phyloP scores from a whole-genome alignment of 2,797 vertebrate genomes.

The Argentina silus region DNA sequence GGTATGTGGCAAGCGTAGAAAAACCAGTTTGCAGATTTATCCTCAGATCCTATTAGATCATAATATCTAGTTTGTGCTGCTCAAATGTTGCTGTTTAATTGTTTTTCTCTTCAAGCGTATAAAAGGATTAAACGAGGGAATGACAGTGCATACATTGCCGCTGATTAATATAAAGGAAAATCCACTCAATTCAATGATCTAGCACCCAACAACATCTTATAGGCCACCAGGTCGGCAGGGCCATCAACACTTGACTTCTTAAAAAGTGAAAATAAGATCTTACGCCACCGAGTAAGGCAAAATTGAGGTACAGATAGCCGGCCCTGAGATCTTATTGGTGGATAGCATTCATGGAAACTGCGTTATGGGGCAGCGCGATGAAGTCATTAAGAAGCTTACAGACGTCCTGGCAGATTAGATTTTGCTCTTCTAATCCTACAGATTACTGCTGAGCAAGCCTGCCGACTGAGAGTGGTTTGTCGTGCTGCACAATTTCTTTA shows the following conservation, averaged over 20 bases:
- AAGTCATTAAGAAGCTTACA: constrained; percentile 85
- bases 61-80: not conserved
- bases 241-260: constrained; percentile 4
- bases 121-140: not conserved
- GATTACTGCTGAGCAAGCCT: constrained; percentile 76
- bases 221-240: not conserved
- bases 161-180: constrained; percentile 14
- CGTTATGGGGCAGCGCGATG: constrained; percentile 67
- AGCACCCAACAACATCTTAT: not conserved
- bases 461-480: constrained; percentile 64
- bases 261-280: constrained; percentile 42
- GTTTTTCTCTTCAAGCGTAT: not conserved
- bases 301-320: constrained; percentile 35
- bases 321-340: constrained; percentile 61
- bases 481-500: constrained; percentile 62
- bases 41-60: not conserved
- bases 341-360: constrained; percentile 67
- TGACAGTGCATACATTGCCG: constrained; percentile 5
- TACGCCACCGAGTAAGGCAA: constrained; percentile 17
- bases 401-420: constrained; percentile 80
- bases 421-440: constrained; percentile 82
- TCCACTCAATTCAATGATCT: constrained; percentile 14
- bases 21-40: constrained; percentile 38
- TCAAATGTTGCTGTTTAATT: constrained; percentile 6
- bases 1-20: constrained; percentile 45